These are phyloP conservation scores for Candoia aspera DNA, from an alignment of 2,113 vertebrate genomes.

Conservation along the genomic window DNA sequence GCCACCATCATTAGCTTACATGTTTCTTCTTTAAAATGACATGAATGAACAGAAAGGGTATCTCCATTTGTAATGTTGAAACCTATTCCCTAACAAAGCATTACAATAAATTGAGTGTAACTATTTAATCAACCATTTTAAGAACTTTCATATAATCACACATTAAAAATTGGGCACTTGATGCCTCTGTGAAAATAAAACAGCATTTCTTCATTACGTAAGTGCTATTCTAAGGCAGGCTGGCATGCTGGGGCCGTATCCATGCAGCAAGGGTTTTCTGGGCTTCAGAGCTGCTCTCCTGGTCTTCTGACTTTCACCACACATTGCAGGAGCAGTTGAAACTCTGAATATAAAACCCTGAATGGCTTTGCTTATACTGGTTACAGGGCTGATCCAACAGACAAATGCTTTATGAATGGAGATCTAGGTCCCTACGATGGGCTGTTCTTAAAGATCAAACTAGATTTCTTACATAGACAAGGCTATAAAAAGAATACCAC, in stretches of 20 bases:
- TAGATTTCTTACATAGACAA: slow-evolving; percentile 53
- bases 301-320: slow-evolving; percentile 28
- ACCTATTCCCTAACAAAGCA: slow-evolving; percentile 13
- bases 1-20: neutral
- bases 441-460: neutral
- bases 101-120: neutral
- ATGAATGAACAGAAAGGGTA: neutral
- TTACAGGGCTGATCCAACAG: slow-evolving; percentile 23
- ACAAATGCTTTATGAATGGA: slow-evolving; percentile 32
- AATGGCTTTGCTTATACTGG: slow-evolving; percentile 23
- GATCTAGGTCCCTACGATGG: slow-evolving; percentile 35
- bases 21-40: slow-evolving; percentile 24
- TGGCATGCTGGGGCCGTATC: slow-evolving; percentile 32
- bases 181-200: slow-evolving; percentile 2
- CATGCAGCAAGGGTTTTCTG: neutral
- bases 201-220: slow-evolving; percentile 21
- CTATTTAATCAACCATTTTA: slow-evolving; percentile 2
- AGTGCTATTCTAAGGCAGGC: slow-evolving; percentile 14
- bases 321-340: slow-evolving; percentile 14
- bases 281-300: slow-evolving; percentile 13
- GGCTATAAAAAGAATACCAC: slow-evolving; percentile 48
- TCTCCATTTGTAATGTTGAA: neutral
- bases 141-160: neutral
- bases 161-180: neutral
- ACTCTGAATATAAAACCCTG: slow-evolving; percentile 35